These are phyloP conservation scores for Phylloscopus trochiloides DNA, from an alignment of 2,113 vertebrate genomes.

Conservation along the genomic window DNA sequence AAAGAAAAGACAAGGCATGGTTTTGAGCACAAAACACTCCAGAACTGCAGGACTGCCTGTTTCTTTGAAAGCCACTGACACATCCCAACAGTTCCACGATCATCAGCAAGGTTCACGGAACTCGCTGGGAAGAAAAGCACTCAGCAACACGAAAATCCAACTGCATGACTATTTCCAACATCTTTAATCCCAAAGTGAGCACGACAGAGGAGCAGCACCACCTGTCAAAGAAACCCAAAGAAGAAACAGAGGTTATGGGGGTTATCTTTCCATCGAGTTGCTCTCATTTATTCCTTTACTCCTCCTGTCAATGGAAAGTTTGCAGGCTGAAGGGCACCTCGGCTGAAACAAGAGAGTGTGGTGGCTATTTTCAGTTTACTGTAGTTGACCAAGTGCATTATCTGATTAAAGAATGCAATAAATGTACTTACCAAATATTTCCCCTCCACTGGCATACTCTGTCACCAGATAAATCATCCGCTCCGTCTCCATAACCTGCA, in stretches of 20 bases:
- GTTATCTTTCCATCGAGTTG: neutral
- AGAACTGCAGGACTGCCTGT: neutral
- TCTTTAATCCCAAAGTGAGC: neutral
- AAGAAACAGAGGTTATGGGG: neutral
- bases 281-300: neutral
- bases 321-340: constrained; percentile 14
- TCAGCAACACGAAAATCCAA: neutral
- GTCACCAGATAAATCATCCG: constrained; percentile 98
- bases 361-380: constrained; percentile 33
- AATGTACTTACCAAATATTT: constrained; percentile 93
- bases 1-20: neutral
- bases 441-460: constrained; percentile 97
- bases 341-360: neutral
- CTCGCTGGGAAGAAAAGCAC: neutral
- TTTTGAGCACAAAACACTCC: neutral
- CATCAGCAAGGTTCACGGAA: rapidly evolving
- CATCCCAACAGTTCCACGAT: rapidly evolving
- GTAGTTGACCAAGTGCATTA: neutral
- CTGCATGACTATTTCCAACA: neutral
- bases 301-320: neutral
- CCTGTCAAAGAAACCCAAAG: neutral
- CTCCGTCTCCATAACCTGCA: constrained; percentile 98
- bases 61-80: neutral
- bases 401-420: constrained; percentile 58
- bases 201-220: neutral